phyloP scores from a whole-genome alignment of 1,140 invertebrate species.

The Leptestheria dahalacensis region DNA sequence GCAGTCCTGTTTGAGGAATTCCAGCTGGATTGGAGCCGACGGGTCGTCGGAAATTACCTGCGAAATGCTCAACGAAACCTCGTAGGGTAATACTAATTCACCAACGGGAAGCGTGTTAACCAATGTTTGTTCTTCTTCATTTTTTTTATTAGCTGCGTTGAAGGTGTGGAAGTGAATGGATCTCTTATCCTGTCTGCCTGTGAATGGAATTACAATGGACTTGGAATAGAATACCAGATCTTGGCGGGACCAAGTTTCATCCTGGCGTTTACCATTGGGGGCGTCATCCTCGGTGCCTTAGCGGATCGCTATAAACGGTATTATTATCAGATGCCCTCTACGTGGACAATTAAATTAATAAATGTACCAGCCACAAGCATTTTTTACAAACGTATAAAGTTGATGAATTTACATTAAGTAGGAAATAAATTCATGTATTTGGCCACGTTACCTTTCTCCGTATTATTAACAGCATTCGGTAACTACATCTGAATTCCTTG shows the following conservation, averaged over 20 bases:
- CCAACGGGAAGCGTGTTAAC: not conserved
- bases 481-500: no score
- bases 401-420: no score
- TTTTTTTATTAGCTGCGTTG: conserved; percentile 8
- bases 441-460: no score
- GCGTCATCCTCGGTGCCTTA: conserved; percentile 65
- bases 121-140: not conserved
- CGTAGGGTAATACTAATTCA: not conserved
- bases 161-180: conserved; percentile 37
- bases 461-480: no score
- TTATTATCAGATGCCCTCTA: no score
- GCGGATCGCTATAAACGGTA: conserved; percentile 53
- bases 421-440: no score
- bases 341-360: no score
- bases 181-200: conserved; percentile 42
- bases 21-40: not conserved
- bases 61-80: not conserved
- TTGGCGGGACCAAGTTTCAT: conserved; percentile 83
- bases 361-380: no score
- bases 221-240: conserved; percentile 81
- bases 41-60: not conserved
- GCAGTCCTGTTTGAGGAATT: conserved; percentile 62
- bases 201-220: conserved; percentile 82
- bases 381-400: no score
- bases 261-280: conserved; percentile 71